phyloP scores from a whole-genome alignment of 2,888 invertebrate genomes.

The Callosobruchus maculatus region DNA sequence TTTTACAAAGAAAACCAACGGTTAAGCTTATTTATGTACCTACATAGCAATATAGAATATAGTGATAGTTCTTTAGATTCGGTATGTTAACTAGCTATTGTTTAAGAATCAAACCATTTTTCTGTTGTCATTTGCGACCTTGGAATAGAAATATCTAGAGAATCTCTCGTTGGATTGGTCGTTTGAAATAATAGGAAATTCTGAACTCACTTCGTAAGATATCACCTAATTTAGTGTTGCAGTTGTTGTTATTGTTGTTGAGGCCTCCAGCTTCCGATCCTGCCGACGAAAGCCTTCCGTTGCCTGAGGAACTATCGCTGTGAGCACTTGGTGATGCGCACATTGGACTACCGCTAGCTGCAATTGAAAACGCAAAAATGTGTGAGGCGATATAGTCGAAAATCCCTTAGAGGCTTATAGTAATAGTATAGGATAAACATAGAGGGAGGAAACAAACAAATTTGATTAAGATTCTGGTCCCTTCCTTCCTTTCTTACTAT shows the following conservation, averaged over 20 bases:
- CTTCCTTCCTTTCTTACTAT: too few relatives aligned
- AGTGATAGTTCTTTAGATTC: too few relatives aligned
- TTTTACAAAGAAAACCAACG: too few relatives aligned
- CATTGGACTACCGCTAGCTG: conserved; percentile 58
- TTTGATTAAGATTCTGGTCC: too few relatives aligned
- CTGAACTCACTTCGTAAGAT: conserved; percentile 47
- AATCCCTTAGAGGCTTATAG: too few relatives aligned
- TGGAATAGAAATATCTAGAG: neutral
- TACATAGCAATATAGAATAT: too few relatives aligned
- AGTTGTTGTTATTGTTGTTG: conserved; percentile 67
- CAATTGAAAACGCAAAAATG: conserved; percentile 15
- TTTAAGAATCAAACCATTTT: neutral
- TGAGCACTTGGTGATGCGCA: conserved; percentile 82
- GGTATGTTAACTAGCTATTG: too few relatives aligned
- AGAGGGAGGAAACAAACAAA: too few relatives aligned
- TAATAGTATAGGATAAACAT: too few relatives aligned
- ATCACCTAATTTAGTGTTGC: conserved; percentile 56
- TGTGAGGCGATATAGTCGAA: too few relatives aligned
- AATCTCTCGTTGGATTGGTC: neutral
- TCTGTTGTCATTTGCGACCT: neutral
- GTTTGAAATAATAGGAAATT: neutral
- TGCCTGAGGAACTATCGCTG: conserved; percentile 80
- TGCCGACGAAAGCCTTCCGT: conserved; percentile 75
- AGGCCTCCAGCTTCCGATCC: conserved; percentile 72
- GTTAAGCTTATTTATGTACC: too few relatives aligned